A percentile compares a stretch with the other conserved stretches of the same genome.
These are phyloP conservation scores for Verasper variegatus DNA, from an alignment of 2,113 vertebrate genomes.

Conservation along the genomic window DNA sequence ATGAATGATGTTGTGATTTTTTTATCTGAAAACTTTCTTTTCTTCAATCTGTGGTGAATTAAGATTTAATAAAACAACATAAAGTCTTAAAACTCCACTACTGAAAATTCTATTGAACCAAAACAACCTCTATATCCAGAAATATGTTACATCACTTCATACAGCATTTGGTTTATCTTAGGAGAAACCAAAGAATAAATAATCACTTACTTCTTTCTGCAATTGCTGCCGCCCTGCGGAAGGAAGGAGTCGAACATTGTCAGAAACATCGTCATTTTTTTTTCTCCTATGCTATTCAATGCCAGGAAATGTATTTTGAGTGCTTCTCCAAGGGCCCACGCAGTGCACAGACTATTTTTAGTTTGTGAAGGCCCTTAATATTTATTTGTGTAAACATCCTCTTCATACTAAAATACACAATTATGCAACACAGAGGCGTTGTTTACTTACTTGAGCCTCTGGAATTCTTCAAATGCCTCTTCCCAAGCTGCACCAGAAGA, in stretches of 20 bases:
- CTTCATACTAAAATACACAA: conserved; percentile 26
- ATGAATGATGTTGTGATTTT: background rate
- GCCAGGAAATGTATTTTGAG: conserved; percentile 62
- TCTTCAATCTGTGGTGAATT: background rate
- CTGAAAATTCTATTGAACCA: background rate
- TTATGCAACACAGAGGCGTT: conserved; percentile 27
- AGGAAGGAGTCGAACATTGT: conserved; percentile 64
- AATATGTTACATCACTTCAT: conserved; percentile 8
- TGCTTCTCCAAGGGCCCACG: conserved; percentile 7
- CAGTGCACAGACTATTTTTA: conserved; percentile 42
- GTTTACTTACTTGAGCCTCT: conserved; percentile 96
- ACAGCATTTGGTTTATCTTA: background rate
- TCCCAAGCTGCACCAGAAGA: conserved; percentile 87
- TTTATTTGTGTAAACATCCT: conserved; percentile 60
- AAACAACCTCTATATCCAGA: background rate
- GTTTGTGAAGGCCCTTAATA: conserved; percentile 30
- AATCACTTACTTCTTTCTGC: conserved; percentile 96
- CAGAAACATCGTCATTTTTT: conserved; percentile 61
- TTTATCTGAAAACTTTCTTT: background rate
- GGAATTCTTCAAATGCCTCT: conserved; percentile 96
- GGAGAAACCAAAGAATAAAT: no score
- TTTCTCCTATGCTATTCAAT: conserved; percentile 44
- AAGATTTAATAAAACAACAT: no score
- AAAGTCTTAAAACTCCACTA: no score
- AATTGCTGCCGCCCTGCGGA: conserved; percentile 91